Base-by-base conservation (phyloP, 2,113 vertebrate genomes). In the Malurus alboscapulatus region DNA sequence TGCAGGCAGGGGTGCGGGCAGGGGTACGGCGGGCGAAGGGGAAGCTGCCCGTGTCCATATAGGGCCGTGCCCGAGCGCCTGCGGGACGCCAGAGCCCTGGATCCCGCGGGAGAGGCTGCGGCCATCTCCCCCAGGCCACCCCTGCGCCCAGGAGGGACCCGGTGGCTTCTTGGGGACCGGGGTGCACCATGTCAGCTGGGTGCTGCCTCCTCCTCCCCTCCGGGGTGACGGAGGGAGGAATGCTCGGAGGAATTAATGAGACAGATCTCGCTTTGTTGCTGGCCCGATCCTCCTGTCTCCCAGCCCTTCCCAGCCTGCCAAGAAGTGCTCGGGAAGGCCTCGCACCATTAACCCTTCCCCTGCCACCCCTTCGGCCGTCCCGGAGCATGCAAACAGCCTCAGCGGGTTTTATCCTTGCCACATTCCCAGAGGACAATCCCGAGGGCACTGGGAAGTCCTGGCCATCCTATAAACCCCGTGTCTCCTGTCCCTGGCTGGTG, bases 261-360 rank as follows among this genome's bases (percentile, higher is more conserved):
- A 97, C 96, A 97, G 96, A 94, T 96, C 94, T 87, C 4, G 90
- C 96, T 96, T 97, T 97, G 96, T 97, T 96, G 94, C 61, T 85
- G 88, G 72, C 67, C 85, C 71, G 65, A 95, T 96, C 92, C 95
- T 94, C 81, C 90, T 84, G 44, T 93, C 92, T 94, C 89, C 73
- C 89, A 63, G 92, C 88, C 81, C 87, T 87, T 74, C 81, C 34
- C 50, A 68, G 88, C 77, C 85, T 95, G 96, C 96, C 96, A 95
- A 96, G 95, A 85, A 96, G 90, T 68, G 90, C 66, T 94, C 5
- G 85, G 85, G 86, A 88, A 95, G 92, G 87, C 91, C 86, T 89
- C 63, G 25, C 54, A 45, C 80, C 65, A 9, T 96, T 97, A 97
- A 95, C 96, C 34, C 92, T 9, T 87, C 80, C 66, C 22, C 54